A percentile compares a stretch with the other conserved stretches of the same genome.
These are phyloP conservation scores for Blera fallax DNA, from an alignment of 2,888 invertebrate species.

Conservation along the genomic window DNA sequence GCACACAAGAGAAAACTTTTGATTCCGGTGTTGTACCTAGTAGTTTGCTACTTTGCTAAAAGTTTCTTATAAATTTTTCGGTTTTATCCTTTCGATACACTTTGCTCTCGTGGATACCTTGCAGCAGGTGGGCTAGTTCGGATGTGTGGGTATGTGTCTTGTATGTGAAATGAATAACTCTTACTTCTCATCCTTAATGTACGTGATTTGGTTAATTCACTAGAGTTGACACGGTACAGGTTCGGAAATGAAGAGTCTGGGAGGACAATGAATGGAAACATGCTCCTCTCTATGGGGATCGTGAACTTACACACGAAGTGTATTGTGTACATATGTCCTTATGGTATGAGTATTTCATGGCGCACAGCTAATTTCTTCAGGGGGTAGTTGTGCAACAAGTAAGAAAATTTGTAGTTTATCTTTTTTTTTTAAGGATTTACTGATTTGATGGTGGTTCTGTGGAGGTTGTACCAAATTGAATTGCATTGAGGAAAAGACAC, in stretches of 20 bases:
- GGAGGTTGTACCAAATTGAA: neutral
- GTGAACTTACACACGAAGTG: neutral
- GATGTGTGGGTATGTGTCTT: neutral
- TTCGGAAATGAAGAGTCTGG: neutral
- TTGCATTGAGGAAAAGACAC: neutral
- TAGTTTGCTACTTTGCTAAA: conserved; percentile 28
- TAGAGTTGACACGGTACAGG: conserved; percentile 1
- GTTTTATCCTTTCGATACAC: conserved; percentile 29
- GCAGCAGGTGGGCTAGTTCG: conserved; percentile 45
- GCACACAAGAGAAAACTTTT: conserved; percentile 48
- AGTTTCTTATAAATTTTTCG: conserved; percentile 33
- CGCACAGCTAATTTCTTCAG: neutral
- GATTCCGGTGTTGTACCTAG: conserved; percentile 20
- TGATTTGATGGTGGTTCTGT: neutral
- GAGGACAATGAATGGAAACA: neutral
- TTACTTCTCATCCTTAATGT: conserved; percentile 35
- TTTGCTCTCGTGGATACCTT: neutral
- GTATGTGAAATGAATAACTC: conserved; percentile 49
- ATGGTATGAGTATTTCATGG: neutral
- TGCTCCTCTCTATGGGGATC: neutral
- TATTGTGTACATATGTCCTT: neutral
- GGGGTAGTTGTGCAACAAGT: neutral
- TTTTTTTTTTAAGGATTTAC: neutral
- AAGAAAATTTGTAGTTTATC: neutral
- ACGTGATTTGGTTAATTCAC: conserved; percentile 68